phyloP scores from a whole-genome alignment of 1,140 invertebrate species.

The Nephotettix cincticeps region DNA sequence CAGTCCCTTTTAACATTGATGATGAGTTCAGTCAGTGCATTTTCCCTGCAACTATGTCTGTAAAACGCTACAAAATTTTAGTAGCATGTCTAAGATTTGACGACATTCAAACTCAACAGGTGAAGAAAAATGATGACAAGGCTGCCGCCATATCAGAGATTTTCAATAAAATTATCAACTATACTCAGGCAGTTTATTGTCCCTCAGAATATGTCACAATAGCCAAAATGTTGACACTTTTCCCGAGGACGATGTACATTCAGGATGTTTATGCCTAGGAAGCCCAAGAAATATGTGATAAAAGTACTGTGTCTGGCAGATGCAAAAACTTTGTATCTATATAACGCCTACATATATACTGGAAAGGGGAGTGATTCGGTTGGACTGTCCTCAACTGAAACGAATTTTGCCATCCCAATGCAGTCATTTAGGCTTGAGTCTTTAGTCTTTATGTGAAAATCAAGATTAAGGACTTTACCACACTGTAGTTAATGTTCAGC shows the following conservation, averaged over 20 bases:
- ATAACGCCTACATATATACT: too few species aligned
- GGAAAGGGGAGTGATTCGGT: neutral
- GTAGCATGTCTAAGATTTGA: neutral
- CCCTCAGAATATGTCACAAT: neutral
- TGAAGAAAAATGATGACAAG: neutral
- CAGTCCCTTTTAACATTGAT: slow-evolving; percentile 1
- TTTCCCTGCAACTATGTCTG: slow-evolving; percentile 12
- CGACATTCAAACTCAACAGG: neutral
- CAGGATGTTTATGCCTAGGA: slow-evolving; percentile 49
- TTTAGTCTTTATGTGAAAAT: too few species aligned
- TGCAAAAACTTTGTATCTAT: neutral
- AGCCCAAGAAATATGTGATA: slow-evolving; percentile 49
- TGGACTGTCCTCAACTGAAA: slow-evolving; percentile 31
- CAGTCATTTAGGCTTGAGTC: slow-evolving; percentile 40
- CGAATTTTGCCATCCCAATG: slow-evolving; percentile 36
- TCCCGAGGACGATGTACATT: slow-evolving; percentile 47
- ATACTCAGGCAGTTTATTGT: neutral
- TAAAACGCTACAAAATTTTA: slow-evolving; percentile 9
- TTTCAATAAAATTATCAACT: neutral
- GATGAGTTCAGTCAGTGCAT: slow-evolving; percentile 6
- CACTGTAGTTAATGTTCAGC: too few species aligned
- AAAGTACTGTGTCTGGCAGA: slow-evolving; percentile 23
- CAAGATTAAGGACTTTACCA: too few species aligned
- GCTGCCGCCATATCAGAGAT: slow-evolving; percentile 20
- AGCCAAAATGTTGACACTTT: slow-evolving; percentile 48